Evolutionary conservation across 2,113 vertebrate species (phyloP).

Genomic region (Ceyx cyanopectus): DNA sequence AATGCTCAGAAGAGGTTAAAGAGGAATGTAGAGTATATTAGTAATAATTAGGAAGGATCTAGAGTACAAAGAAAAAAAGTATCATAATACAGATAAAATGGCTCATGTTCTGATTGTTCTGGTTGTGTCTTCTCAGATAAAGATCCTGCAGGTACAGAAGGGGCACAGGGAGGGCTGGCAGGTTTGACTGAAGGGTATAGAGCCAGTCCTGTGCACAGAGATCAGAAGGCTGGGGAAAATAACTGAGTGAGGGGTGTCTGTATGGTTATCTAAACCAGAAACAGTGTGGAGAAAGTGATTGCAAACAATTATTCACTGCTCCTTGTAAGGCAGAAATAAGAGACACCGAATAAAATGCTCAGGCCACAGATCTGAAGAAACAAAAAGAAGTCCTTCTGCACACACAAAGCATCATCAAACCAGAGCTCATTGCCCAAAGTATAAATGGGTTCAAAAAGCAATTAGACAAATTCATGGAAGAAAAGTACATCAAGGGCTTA

Average conservation of each 20-base stretch:
- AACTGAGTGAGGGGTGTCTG: background rate
- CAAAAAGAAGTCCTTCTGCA: slow-evolving; percentile 27
- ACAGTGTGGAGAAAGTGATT: background rate
- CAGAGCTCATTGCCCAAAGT: slow-evolving; percentile 54
- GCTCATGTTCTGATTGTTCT: background rate
- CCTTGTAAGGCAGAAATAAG: background rate
- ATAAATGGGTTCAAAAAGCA: slow-evolving; percentile 69
- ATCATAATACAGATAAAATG: background rate
- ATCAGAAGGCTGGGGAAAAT: background rate
- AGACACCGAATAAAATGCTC: background rate
- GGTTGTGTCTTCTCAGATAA: background rate
- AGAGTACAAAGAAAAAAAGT: background rate
- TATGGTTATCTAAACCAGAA: background rate
- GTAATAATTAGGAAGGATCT: background rate
- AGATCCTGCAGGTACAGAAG: background rate
- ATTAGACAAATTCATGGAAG: slow-evolving; percentile 69
- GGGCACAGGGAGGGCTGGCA: background rate
- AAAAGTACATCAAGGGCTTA: slow-evolving; percentile 68
- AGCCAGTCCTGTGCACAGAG: background rate
- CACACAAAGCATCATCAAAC: slow-evolving; percentile 55
- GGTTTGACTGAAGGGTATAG: background rate
- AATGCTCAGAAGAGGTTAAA: background rate
- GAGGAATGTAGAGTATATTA: background rate
- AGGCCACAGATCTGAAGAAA: slow-evolving; percentile 20
- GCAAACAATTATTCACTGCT: background rate